phyloP scores from a whole-genome alignment of 64 coral and sea anemone genomes.

The Montipora cactus region DNA sequence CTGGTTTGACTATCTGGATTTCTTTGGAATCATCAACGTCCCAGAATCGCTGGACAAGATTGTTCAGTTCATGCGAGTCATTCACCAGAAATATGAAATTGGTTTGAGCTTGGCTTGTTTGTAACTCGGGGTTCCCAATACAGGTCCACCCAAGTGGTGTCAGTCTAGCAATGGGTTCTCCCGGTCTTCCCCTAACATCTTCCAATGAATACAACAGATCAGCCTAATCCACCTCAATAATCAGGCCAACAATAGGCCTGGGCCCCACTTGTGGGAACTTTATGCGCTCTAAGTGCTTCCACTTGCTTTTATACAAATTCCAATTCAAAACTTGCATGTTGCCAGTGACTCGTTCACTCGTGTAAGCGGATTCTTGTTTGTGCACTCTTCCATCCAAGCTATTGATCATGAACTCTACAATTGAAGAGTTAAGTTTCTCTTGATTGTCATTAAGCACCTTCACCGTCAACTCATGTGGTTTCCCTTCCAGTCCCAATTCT shows the following conservation, averaged over 20 bases:
- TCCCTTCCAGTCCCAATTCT: constrained; percentile 43
- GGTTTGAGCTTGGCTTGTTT: not conserved
- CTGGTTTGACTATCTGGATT: constrained; percentile 48
- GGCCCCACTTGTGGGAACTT: constrained; percentile 52
- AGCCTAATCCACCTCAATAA: constrained; percentile 73
- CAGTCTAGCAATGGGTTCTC: constrained; percentile 76
- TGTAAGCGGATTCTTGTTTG: constrained; percentile 27
- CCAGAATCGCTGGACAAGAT: constrained; percentile 70
- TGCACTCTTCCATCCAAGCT: constrained; percentile 49
- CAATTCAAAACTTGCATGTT: constrained; percentile 69
- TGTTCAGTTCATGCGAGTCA: constrained; percentile 14
- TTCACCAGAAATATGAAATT: constrained; percentile 54
- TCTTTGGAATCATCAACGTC: constrained; percentile 63
- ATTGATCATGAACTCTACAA: constrained; percentile 53
- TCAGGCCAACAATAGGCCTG: constrained; percentile 51
- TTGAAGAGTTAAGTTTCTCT: constrained; percentile 8
- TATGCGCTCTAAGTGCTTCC: constrained; percentile 40
- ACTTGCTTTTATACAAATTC: constrained; percentile 39
- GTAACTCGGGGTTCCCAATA: constrained; percentile 42
- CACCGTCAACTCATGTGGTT: constrained; percentile 24
- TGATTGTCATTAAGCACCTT: constrained; percentile 50
- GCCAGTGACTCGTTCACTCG: constrained; percentile 58
- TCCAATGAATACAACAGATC: constrained; percentile 54
- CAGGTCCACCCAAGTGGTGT: constrained; percentile 81
- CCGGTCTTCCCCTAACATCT: not conserved